Percentiles rank a stretch among this genome's conserved stretches.
These are phyloP conservation scores for Esperia sulphurella DNA, from an alignment of 2,888 invertebrate genomes.

Conservation along the genomic window DNA sequence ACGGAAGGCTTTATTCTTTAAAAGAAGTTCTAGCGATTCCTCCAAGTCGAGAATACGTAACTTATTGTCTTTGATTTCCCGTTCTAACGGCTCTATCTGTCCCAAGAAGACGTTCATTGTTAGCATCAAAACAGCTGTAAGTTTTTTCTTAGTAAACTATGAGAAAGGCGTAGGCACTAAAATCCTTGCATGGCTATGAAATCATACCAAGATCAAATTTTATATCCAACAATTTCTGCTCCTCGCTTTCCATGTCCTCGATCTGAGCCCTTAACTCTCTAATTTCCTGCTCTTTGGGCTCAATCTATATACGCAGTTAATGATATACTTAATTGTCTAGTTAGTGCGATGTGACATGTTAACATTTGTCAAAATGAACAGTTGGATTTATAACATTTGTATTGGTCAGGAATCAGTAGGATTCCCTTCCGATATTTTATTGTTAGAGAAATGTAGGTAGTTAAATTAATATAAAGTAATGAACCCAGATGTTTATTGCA, in stretches of 20 bases:
- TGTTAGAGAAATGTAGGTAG: too few species aligned
- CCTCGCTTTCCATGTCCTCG: constrained; percentile 90
- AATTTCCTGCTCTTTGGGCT: constrained; percentile 90
- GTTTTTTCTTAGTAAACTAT: constrained; percentile 38
- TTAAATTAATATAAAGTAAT: neutral
- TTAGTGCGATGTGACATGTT: too few species aligned
- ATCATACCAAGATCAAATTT: constrained; percentile 71
- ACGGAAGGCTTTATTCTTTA: constrained; percentile 84
- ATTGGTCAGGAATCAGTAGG: too few species aligned
- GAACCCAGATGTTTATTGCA: constrained; percentile 11
- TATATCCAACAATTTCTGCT: constrained; percentile 81
- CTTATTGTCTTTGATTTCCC: constrained; percentile 90
- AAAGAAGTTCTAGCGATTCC: constrained; percentile 87
- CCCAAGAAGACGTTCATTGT: constrained; percentile 16
- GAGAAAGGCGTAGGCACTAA: neutral
- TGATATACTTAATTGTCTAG: too few species aligned
- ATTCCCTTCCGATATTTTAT: too few species aligned
- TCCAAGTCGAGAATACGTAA: constrained; percentile 91
- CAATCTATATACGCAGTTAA: constrained; percentile 78
- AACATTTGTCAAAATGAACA: too few species aligned
- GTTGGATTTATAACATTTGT: too few species aligned
- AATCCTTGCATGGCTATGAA: neutral
- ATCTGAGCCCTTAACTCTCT: constrained; percentile 89
- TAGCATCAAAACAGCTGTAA: constrained; percentile 59
- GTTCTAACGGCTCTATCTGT: constrained; percentile 91